Evolutionary conservation across 1,140 invertebrate species (phyloP), one percentile per base, ranked within the genome.

Genomic region (Panulirus ornatus): DNA sequence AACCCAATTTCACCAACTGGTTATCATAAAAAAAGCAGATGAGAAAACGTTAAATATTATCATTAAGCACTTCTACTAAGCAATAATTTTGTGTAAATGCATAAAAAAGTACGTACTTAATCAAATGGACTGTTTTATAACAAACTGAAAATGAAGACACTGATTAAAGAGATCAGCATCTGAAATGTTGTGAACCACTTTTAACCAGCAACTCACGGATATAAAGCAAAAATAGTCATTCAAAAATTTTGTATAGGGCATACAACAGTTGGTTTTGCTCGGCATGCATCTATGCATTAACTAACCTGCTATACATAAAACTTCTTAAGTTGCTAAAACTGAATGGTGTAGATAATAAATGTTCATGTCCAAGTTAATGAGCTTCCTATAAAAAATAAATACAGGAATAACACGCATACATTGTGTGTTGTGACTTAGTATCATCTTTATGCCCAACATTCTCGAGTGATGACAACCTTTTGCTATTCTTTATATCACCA

Each of bases 11-110:
- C n/a, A 66, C n/a, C 58, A 66, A 66, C 11, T 66, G 58, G 58
- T 66, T 66, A 66, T 27, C 8, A 58, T 22, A 58, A 22, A 47
- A 22, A 66, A 66, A 66, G 58, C 58, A 30, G n/a, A 66, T 27
- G 30, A 30, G n/a, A 30, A 58, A 40, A 27, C 38, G 38, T 22
- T 42, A 44, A 76, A 27, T 14, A 47, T 27, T n/a, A 36, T 27
- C 14, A 30, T 78, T 22, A 84, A 84, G 82, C 42, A 47, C 1
- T 73, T 84, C 36, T 51, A 84, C 73, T 34, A 73, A 73, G 63
- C 83, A 51, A 81, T 54, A 51, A 81, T 84, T 34, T 27, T 22
- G 8, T 51, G 44, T 30, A 84, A 71, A 84, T 71, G 40, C 66
- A 47, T 73, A n/a, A 40, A 22, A 51, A 47, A 73, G 38, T 70